A percentile compares a stretch with the other conserved stretches of the same genome.
phyloP scores from a whole-genome alignment of 2,888 invertebrate genomes.

The Baccha elongata region DNA sequence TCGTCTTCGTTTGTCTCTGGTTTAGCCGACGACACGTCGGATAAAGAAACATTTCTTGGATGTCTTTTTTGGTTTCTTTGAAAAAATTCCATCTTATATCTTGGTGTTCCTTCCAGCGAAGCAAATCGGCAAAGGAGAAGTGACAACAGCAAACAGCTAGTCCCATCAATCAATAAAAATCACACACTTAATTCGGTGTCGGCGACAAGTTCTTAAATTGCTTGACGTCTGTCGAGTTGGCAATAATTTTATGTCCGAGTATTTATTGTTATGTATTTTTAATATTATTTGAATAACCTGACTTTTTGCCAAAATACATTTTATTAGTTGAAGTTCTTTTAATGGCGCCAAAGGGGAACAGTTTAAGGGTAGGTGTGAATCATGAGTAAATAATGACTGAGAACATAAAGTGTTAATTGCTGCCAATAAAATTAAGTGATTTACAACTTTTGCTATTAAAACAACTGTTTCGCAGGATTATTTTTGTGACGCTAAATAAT shows the following conservation, averaged over 20 bases:
- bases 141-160: conserved; percentile 27
- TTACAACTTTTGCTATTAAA: background rate
- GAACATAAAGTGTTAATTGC: conserved; percentile 9
- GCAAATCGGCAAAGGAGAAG: background rate
- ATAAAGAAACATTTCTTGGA: conserved; percentile 23
- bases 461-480: background rate
- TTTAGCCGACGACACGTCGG: conserved; percentile 26
- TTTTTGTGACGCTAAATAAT: background rate
- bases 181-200: conserved; percentile 49
- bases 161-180: conserved; percentile 62
- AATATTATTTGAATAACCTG: conserved; percentile 22
- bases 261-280: conserved; percentile 31
- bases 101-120: conserved; percentile 28
- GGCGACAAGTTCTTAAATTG: conserved; percentile 46
- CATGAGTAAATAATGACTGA: background rate
- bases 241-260: conserved; percentile 24
- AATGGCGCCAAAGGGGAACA: conserved; percentile 37
- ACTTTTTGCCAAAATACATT: conserved; percentile 44
- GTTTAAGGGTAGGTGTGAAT: background rate
- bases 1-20: conserved; percentile 33
- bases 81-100: conserved; percentile 18
- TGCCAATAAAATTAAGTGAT: conserved; percentile 13
- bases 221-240: conserved; percentile 28
- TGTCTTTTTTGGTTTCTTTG: conserved; percentile 19
- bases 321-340: conserved; percentile 18